phyloP scores from a whole-genome alignment of 2,888 invertebrate genomes.

The Scelioninae gen. 2 region DNA sequence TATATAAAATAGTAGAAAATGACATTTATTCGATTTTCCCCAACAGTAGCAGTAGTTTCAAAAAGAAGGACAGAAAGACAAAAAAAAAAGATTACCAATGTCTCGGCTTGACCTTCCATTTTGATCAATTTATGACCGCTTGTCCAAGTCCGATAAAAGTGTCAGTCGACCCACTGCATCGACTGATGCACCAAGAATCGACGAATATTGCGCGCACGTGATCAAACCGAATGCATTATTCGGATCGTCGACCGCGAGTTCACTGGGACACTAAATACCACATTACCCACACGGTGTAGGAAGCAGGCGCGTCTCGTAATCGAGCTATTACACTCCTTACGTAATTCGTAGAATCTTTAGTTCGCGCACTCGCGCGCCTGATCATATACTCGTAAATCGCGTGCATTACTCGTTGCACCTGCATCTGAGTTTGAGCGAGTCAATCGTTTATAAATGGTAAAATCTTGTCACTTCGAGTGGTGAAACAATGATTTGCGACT shows the following conservation, averaged over 20 bases:
- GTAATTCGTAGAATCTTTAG: too few species aligned
- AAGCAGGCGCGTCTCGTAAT: conserved; percentile 52
- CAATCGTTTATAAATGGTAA: too few species aligned
- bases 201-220: conserved; percentile 14
- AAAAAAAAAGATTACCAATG: neutral
- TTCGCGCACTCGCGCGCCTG: conserved; percentile 38
- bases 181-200: neutral
- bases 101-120: conserved; percentile 7
- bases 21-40: too few species aligned
- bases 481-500: too few species aligned
- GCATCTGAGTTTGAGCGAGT: too few species aligned
- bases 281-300: conserved; percentile 48
- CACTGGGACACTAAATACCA: conserved; percentile 57
- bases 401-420: conserved; percentile 25
- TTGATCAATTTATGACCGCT: conserved; percentile 9
- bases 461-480: too few species aligned
- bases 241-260: conserved; percentile 56
- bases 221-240: conserved; percentile 42
- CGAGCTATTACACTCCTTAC: conserved; percentile 54
- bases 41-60: too few species aligned
- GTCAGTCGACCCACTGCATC: neutral
- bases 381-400: conserved; percentile 51
- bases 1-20: too few species aligned
- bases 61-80: neutral
- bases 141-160: too few species aligned